phyloP scores from a whole-genome alignment of 2,888 invertebrate genomes.

The Cynaeus angustus region DNA sequence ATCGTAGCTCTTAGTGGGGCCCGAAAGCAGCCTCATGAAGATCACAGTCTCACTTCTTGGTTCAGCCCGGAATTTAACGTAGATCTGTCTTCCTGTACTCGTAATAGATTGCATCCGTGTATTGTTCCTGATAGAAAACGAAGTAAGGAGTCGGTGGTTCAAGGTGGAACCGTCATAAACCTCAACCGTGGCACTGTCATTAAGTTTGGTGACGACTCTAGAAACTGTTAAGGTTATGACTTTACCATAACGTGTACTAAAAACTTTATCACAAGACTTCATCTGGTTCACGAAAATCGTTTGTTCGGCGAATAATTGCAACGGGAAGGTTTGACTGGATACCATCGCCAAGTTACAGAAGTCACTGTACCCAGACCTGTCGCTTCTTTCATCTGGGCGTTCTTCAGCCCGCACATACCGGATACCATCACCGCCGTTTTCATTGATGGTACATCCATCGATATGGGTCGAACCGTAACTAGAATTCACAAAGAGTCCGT shows the following conservation, averaged over 20 bases:
- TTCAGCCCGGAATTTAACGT: constrained; percentile 85
- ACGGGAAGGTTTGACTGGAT: constrained; percentile 90
- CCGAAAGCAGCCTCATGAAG: constrained; percentile 86
- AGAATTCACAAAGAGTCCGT: constrained; percentile 92
- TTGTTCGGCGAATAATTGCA: constrained; percentile 88
- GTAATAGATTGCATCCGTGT: constrained; percentile 93
- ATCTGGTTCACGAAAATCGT: constrained; percentile 80
- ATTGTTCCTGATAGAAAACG: constrained; percentile 85
- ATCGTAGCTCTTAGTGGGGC: constrained; percentile 86
- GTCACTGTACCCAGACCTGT: constrained; percentile 85
- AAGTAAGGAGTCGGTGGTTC: constrained; percentile 81
- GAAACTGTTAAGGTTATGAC: constrained; percentile 90
- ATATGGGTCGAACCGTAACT: constrained; percentile 87
- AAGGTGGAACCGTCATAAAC: constrained; percentile 86
- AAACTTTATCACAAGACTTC: constrained; percentile 86
- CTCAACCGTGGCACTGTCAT: constrained; percentile 83
- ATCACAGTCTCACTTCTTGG: constrained; percentile 83
- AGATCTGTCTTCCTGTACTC: constrained; percentile 86
- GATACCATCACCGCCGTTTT: constrained; percentile 93
- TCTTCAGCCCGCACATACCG: constrained; percentile 89
- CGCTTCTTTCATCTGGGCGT: constrained; percentile 82
- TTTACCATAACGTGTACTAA: constrained; percentile 85
- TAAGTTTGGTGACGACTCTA: constrained; percentile 84
- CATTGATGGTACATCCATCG: constrained; percentile 84
- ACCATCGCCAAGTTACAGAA: constrained; percentile 87